Evolutionary conservation across 2,797 vertebrate genomes (phyloP), one percentile per base, ranked within the genome.

Genomic region (Rhinichthys osculus): DNA sequence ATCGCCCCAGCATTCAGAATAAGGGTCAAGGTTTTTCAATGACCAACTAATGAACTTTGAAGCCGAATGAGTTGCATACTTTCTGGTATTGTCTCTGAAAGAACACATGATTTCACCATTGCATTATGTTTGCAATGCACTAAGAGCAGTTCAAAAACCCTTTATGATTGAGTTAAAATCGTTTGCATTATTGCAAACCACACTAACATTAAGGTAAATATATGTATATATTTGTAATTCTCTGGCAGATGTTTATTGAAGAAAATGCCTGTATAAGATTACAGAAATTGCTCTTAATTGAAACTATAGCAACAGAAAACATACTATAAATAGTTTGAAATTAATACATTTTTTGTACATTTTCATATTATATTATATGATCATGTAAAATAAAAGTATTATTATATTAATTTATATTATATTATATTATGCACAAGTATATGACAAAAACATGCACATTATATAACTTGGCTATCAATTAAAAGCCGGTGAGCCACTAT

Each of bases 11-110:
- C 8, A 9, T 27, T 78, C 13, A 19, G 57, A 78, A n/a, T 27
- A 78, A 27, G 16, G 77, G 14, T 44, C 77, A 64, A 64, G 77
- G 77, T n/a, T 78, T 40, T 62, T 64, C 38, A 42, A 44, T 64
- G 13, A 40, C 23, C 7, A 17, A 17, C n/a, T 62, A 17, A 78
- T 62, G 23, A 57, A 77, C 13, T 77, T n/a, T 8, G 33, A 11
- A 11, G 33, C 19, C 7, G 5, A 66, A 33, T 33, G 5, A 64
- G 27, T 64, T 62, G 62, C 27, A 66, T 66, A 6, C 1, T 66
- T 66, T 30, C 19, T 33, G 27, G 14, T 10, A 77, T 35, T 52
- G 8, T 76, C 5, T 27, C 42, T 50, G 1, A 50, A 50, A 73
- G 44, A 9, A 47, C 6, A 16, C 13, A 27, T 23, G 0, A 5